Percentiles rank a stretch among this genome's conserved stretches.
phyloP scores from a whole-genome alignment of 2,888 invertebrate genomes.

The Cataglyphis rosenhaueri region DNA sequence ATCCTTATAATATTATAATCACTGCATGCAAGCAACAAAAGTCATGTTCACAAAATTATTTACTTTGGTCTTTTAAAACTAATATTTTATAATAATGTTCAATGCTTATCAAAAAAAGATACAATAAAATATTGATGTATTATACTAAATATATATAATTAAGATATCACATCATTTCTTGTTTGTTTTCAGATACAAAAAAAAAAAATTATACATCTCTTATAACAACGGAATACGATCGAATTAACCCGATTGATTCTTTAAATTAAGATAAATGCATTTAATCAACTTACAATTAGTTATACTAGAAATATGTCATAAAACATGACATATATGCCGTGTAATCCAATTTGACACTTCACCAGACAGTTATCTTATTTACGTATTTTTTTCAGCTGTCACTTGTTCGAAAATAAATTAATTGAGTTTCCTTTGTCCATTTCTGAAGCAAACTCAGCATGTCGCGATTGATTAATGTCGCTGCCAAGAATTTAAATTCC shows the following conservation, averaged over 20 bases:
- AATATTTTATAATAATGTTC: background rate
- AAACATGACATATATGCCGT: slow-evolving; percentile 26
- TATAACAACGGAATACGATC: background rate
- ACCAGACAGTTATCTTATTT: slow-evolving; percentile 21
- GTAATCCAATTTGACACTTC: slow-evolving; percentile 48
- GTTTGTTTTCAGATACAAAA: slow-evolving; percentile 11
- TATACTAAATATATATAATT: background rate
- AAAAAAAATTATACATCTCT: slow-evolving; percentile 5
- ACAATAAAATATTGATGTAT: background rate
- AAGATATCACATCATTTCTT: background rate
- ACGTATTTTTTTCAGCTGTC: slow-evolving; percentile 12
- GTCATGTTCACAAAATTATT: background rate
- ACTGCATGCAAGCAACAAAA: background rate
- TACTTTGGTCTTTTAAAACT: background rate
- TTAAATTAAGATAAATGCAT: slow-evolving; percentile 38
- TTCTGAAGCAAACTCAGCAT: background rate
- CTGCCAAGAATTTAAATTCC: background rate
- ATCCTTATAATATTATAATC: slow-evolving; percentile 30
- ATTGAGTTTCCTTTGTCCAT: slow-evolving; percentile 28
- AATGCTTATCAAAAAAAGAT: background rate
- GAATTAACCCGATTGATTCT: background rate
- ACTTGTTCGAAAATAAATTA: slow-evolving; percentile 26
- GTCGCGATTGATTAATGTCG: slow-evolving; percentile 32
- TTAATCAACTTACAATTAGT: slow-evolving; percentile 45
- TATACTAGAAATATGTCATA: slow-evolving; percentile 28